phyloP scores from a whole-genome alignment of 2,888 invertebrate genomes.

The Hetaerina titia region DNA sequence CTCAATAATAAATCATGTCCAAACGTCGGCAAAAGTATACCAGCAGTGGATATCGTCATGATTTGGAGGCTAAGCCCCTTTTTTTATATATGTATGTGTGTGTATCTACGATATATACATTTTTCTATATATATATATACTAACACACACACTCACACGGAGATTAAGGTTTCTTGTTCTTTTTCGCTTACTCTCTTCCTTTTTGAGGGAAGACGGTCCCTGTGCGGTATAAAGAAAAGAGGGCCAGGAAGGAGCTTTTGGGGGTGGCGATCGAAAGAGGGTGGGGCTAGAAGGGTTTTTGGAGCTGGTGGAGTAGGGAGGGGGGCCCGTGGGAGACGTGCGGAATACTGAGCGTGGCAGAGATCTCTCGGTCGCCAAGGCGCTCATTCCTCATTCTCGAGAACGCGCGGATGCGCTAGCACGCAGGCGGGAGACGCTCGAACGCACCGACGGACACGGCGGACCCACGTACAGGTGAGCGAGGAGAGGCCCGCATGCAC shows the following conservation, averaged over 20 bases:
- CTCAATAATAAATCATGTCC: constrained; percentile 4
- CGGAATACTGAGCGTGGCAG: background rate
- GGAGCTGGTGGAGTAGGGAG: background rate
- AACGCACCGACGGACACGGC: too few species aligned
- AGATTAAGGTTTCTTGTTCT: background rate
- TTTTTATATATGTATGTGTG: background rate
- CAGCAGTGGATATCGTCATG: background rate
- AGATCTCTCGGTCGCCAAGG: background rate
- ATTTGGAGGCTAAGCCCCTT: background rate
- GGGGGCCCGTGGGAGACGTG: background rate
- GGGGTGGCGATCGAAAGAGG: background rate
- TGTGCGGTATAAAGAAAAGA: background rate
- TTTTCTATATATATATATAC: too few species aligned
- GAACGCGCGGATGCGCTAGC: background rate
- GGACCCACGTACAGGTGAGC: too few species aligned
- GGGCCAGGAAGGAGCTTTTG: background rate
- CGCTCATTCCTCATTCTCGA: background rate
- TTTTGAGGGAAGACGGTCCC: background rate
- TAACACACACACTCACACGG: background rate
- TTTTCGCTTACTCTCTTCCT: background rate
- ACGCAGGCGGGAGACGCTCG: background rate
- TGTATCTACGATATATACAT: background rate
- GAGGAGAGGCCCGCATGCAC: too few species aligned
- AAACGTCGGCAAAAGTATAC: background rate
- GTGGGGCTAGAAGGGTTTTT: background rate